Evolutionary conservation across 2,888 invertebrate genomes (phyloP).

Genomic region (Hydropsyche betteni): DNA sequence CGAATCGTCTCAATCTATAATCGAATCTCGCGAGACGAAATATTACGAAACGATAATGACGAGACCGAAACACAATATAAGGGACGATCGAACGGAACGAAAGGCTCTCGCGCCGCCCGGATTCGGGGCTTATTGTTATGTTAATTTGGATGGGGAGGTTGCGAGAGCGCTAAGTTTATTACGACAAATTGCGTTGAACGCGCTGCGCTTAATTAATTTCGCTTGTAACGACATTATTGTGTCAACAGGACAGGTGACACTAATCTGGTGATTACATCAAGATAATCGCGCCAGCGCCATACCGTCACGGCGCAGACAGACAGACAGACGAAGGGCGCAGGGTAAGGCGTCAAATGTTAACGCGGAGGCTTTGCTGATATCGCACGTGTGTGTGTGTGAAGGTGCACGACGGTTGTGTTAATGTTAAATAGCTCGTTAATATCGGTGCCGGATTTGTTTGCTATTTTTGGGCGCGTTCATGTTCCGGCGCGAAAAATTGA

Average conservation of each 20-base stretch:
- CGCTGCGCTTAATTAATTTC: conserved; percentile 31
- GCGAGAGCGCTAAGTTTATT: conserved; percentile 17
- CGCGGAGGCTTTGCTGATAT: not conserved
- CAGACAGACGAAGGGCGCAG: conserved; percentile 15
- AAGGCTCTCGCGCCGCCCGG: not conserved
- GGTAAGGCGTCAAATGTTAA: not conserved
- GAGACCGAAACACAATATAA: not conserved
- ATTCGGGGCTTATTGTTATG: conserved; percentile 25
- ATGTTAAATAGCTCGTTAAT: conserved; percentile 6
- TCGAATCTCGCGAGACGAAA: not conserved
- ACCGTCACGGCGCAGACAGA: conserved; percentile 20
- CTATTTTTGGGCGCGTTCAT: too few relatives aligned
- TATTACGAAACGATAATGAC: not conserved
- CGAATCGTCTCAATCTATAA: too few relatives aligned
- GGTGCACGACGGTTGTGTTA: not conserved
- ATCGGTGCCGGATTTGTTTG: not conserved
- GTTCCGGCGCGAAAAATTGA: not conserved
- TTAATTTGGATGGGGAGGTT: conserved; percentile 13
- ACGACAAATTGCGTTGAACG: conserved; percentile 31
- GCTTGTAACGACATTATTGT: conserved; percentile 35
- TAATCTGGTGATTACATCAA: conserved; percentile 37
- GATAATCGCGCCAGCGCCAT: conserved; percentile 24
- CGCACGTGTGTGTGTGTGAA: not conserved
- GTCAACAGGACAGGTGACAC: conserved; percentile 39
- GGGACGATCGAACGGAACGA: not conserved